Conservation (phyloP, 2,888 invertebrate species). For the Synanthedon andrenaeformis region DNA sequence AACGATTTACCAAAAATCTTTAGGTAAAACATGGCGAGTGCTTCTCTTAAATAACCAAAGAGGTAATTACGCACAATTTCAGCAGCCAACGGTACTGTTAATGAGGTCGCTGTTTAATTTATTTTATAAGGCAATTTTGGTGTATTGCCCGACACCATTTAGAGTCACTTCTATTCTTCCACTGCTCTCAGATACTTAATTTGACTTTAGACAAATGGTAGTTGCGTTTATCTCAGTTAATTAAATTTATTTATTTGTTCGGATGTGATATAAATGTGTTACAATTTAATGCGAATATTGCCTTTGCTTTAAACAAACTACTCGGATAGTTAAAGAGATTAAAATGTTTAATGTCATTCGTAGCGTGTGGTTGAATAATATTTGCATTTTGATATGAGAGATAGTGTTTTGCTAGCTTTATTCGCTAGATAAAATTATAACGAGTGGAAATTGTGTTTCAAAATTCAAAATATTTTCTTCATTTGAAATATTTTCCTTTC, state of each 20-base stretch:
- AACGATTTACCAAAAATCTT: not conserved
- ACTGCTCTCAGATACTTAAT: conserved; percentile 2
- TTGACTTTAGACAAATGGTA: not conserved
- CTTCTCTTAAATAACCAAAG: conserved; percentile 31
- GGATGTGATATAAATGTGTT: not conserved
- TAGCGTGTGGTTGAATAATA: too few species aligned
- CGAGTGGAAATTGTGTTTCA: too few species aligned
- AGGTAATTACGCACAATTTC: conserved; percentile 26
- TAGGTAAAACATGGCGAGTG: conserved; percentile 11
- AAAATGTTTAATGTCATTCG: too few species aligned
- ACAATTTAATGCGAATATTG: not conserved
- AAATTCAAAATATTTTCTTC: too few species aligned
- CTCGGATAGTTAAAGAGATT: too few species aligned
- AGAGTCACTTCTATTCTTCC: conserved; percentile 5
- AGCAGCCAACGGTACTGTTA: conserved; percentile 21
- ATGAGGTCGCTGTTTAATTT: conserved; percentile 32
- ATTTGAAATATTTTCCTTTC: too few species aligned
- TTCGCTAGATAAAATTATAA: too few species aligned
- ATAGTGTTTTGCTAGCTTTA: too few species aligned
- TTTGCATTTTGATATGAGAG: too few species aligned
- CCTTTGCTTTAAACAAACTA: too few species aligned
- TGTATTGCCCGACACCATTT: conserved; percentile 13
- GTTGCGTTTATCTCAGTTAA: not conserved
- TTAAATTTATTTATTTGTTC: not conserved
- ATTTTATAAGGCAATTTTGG: conserved; percentile 31